Percentiles rank a stretch among this genome's conserved stretches.
Conservation (phyloP, 2,888 invertebrate genomes). For the Drosophila hamatofila region DNA sequence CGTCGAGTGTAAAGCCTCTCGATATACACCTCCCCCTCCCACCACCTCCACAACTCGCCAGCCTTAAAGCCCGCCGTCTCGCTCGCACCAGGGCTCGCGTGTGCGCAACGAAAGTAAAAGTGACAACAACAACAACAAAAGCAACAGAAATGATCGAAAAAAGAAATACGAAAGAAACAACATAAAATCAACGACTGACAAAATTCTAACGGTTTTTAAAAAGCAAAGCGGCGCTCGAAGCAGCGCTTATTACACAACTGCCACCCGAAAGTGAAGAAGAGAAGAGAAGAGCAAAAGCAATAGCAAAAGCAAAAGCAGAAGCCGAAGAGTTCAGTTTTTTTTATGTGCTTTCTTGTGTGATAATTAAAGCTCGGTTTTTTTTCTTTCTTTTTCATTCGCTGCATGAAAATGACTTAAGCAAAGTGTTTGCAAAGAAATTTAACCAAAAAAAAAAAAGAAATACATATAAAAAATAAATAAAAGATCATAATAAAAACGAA, state of each 20-base stretch:
- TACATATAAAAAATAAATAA: not conserved
- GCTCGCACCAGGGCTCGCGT: slow-evolving; percentile 30
- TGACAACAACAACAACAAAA: slow-evolving; percentile 31
- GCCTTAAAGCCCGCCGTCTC: slow-evolving; percentile 8
- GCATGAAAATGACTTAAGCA: slow-evolving; percentile 65
- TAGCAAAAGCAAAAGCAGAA: slow-evolving; percentile 1
- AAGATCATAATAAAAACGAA: slow-evolving; percentile 2
- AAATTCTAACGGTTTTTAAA: slow-evolving; percentile 69
- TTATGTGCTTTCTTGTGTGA: slow-evolving; percentile 29
- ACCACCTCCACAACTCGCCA: not conserved
- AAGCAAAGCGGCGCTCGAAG: slow-evolving; percentile 19
- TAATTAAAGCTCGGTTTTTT: slow-evolving; percentile 33
- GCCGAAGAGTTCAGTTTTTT: slow-evolving; percentile 17
- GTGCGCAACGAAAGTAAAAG: slow-evolving; percentile 68
- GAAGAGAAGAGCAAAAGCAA: slow-evolving; percentile 12
- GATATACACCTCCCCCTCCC: not conserved
- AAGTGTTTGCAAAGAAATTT: slow-evolving; percentile 33
- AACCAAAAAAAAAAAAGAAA: slow-evolving; percentile 7
- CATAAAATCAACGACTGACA: slow-evolving; percentile 19
- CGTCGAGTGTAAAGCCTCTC: slow-evolving; percentile 6
- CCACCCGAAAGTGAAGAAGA: slow-evolving; percentile 15
- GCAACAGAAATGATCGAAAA: slow-evolving; percentile 8
- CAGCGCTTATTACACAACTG: slow-evolving; percentile 51
- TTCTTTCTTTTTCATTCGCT: slow-evolving; percentile 18
- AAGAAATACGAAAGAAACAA: slow-evolving; percentile 14